A percentile compares a stretch with the other conserved stretches of the same genome.
Evolutionary conservation across 2,113 vertebrate genomes (phyloP).

Genomic region (Osmerus mordax): DNA sequence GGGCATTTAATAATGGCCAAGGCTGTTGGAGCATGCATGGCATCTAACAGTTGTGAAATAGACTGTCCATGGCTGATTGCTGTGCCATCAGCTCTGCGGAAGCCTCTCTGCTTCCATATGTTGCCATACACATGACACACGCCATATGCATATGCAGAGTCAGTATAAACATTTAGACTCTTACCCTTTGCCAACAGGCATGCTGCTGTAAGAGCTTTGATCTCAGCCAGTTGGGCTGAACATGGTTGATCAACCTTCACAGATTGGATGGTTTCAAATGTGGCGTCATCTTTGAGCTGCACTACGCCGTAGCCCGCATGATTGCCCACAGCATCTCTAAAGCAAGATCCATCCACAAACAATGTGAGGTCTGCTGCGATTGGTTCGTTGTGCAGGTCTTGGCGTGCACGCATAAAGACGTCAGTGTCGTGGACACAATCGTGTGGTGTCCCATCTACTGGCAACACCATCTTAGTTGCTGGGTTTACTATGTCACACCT

Average conservation of each 20-base stretch:
- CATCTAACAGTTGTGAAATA: too few species aligned
- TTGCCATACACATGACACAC: too few species aligned
- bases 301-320: not conserved
- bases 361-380: not conserved
- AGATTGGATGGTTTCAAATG: not conserved
- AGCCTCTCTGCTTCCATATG: too few species aligned
- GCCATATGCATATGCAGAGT: slow-evolving; percentile 15
- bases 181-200: not conserved
- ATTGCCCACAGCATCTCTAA: not conserved
- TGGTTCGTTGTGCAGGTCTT: not conserved
- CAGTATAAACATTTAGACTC: not conserved
- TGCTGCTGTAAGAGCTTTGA: slow-evolving; percentile 3
- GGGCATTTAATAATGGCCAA: too few species aligned
- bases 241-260: not conserved
- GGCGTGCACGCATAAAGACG: too few species aligned
- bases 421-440: too few species aligned
- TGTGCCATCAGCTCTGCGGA: too few species aligned
- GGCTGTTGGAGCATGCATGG: too few species aligned
- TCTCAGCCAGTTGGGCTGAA: not conserved
- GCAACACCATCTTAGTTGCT: too few species aligned
- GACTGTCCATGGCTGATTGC: too few species aligned
- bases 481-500: too few species aligned
- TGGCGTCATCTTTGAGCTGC: not conserved
- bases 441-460: too few species aligned
- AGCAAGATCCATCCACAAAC: slow-evolving; percentile 17